Evolutionary conservation across 64 coral and sea anemone genomes (phyloP).

Genomic region (Montipora foliosa): DNA sequence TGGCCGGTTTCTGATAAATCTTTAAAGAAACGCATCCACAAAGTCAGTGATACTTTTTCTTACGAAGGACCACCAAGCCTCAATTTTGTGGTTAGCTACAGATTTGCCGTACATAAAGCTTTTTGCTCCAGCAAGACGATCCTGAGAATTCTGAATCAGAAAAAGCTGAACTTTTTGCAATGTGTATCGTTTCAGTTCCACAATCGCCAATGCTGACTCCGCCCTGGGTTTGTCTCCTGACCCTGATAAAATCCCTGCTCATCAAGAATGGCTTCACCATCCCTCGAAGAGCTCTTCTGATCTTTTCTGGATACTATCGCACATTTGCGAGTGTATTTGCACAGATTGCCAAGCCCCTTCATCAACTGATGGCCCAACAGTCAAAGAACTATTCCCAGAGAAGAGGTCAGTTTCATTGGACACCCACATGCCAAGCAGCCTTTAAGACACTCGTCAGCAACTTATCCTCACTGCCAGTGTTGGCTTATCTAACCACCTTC

Average conservation of each 20-base stretch:
- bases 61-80: neutral
- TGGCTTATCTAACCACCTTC: slow-evolving; percentile 48
- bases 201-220: slow-evolving; percentile 57
- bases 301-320: slow-evolving; percentile 60
- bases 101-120: slow-evolving; percentile 27
- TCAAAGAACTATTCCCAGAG: neutral
- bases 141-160: slow-evolving; percentile 3
- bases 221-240: slow-evolving; percentile 34
- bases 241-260: slow-evolving; percentile 45
- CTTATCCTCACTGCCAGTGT: slow-evolving; percentile 50
- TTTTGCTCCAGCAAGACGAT: neutral
- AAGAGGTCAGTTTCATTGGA: neutral
- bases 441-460: slow-evolving; percentile 17
- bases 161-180: slow-evolving; percentile 26
- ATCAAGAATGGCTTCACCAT: slow-evolving; percentile 48
- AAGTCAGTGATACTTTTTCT: slow-evolving; percentile 41
- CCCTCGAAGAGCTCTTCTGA: slow-evolving; percentile 26
- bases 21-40: slow-evolving; percentile 44
- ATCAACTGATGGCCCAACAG: neutral
- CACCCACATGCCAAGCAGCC: neutral
- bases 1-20: slow-evolving; percentile 23
- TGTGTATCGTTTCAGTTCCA: slow-evolving; percentile 47
- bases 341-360: slow-evolving; percentile 6
- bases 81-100: slow-evolving; percentile 12
- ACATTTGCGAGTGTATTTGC: slow-evolving; percentile 27